Evolutionary conservation across 2,113 vertebrate genomes (phyloP).

Genomic region (Anolis sagrei): DNA sequence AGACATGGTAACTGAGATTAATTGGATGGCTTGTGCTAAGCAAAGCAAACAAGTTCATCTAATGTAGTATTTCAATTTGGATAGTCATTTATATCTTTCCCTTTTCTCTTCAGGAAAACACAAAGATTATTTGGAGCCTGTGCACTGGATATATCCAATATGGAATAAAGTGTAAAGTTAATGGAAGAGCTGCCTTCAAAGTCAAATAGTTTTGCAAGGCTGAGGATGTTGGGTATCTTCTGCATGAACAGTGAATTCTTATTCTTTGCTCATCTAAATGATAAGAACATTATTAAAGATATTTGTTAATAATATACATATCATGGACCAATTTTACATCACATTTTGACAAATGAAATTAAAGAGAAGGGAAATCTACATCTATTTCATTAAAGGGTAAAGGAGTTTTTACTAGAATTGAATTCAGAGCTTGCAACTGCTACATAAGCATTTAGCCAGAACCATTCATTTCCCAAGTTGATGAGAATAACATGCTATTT

Average conservation of each 20-base stretch:
- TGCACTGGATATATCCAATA: not conserved
- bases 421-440: not conserved
- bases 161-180: not conserved
- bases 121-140: not conserved
- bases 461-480: slow-evolving; percentile 2
- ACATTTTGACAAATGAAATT: slow-evolving; percentile 9
- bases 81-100: not conserved
- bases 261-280: not conserved
- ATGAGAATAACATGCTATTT: slow-evolving; percentile 8
- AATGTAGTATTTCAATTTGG: slow-evolving; percentile 7
- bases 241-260: not conserved
- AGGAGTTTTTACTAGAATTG: not conserved
- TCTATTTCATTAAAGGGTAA: not conserved
- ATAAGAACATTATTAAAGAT: not conserved
- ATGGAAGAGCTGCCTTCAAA: not conserved
- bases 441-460: slow-evolving; percentile 4
- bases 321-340: not conserved
- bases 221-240: not conserved
- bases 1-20: slow-evolving; percentile 19
- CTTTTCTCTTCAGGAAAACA: slow-evolving; percentile 2
- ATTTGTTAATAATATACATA: slow-evolving; percentile 5
- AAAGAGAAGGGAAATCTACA: not conserved
- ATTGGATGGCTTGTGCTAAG: not conserved
- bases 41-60: not conserved
- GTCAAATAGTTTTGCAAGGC: not conserved